A percentile compares a stretch with the other conserved stretches of the same genome.
Conservation (phyloP, 2,797 vertebrate species). For the Leptatherina wallacei region DNA sequence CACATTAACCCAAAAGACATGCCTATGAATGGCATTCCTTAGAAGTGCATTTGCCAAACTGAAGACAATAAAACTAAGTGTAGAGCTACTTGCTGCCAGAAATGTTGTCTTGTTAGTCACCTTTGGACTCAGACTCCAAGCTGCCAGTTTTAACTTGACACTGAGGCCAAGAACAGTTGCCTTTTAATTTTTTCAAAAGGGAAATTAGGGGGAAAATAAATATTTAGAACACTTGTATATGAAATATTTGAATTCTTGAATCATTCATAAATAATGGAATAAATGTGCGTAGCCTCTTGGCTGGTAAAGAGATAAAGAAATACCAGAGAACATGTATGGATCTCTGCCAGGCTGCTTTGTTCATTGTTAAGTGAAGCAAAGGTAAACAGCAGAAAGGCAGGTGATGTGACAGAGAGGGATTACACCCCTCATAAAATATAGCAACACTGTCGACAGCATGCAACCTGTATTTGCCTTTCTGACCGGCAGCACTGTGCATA, state of each 20-base stretch:
- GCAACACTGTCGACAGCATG: constrained; percentile 29
- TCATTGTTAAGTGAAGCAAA: constrained; percentile 27
- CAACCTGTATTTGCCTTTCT: constrained; percentile 37
- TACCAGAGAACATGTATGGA: constrained; percentile 14
- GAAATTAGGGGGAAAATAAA: background rate
- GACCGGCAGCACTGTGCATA: constrained; percentile 43
- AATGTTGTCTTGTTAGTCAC: constrained; percentile 16
- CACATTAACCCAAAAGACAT: constrained; percentile 64
- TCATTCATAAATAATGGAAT: background rate
- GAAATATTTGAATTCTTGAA: background rate
- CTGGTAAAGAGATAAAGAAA: constrained; percentile 11
- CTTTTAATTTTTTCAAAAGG: background rate
- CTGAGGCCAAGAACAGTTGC: background rate
- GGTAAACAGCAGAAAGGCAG: constrained; percentile 42
- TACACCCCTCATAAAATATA: constrained; percentile 27
- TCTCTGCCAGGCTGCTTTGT: constrained; percentile 6
- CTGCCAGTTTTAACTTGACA: constrained; percentile 23
- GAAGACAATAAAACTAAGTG: constrained; percentile 42
- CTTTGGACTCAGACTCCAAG: constrained; percentile 51
- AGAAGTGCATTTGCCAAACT: constrained; percentile 48
- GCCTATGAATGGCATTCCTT: constrained; percentile 67
- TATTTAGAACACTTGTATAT: background rate
- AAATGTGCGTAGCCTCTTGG: background rate
- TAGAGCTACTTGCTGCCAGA: constrained; percentile 39
- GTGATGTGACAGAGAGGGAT: constrained; percentile 34